Conservation (phyloP, 2,888 invertebrate genomes). For the Caenorhabditis sp. region DNA sequence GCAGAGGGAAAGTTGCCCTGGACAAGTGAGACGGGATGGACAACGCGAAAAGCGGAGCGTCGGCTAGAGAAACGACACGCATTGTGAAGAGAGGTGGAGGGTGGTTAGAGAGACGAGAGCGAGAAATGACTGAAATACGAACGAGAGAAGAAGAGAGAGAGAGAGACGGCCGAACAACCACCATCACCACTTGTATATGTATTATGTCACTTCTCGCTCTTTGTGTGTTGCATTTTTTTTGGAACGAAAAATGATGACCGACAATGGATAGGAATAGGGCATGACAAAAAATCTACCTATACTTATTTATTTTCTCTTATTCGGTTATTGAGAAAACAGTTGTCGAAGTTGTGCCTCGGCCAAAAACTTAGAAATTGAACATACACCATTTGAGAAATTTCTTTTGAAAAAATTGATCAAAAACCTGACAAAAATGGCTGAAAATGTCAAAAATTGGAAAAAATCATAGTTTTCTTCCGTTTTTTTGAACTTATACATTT, state of each 20-base stretch:
- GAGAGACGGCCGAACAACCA: neutral
- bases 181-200: slow-evolving; percentile 21
- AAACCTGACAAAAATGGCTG: no score
- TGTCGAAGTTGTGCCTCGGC: no score
- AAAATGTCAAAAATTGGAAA: no score
- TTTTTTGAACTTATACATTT: no score
- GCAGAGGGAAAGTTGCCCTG: slow-evolving; percentile 1
- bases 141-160: slow-evolving; percentile 3
- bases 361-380: no score
- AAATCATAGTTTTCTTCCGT: no score
- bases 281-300: neutral
- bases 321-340: no score
- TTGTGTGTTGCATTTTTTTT: slow-evolving; percentile 20
- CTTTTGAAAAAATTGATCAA: no score
- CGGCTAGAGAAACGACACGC: neutral
- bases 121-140: slow-evolving; percentile 1
- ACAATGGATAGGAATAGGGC: neutral
- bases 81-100: neutral
- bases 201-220: slow-evolving; percentile 19
- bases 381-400: no score
- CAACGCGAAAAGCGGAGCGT: neutral
- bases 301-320: no score
- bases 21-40: neutral
- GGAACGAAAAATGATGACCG: slow-evolving; percentile 5
- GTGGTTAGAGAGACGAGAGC: neutral